A percentile compares a stretch with the other conserved stretches of the same genome.
These are phyloP conservation scores for Cheilosia vulpina DNA, from an alignment of 2,888 invertebrate species.

Conservation along the genomic window DNA sequence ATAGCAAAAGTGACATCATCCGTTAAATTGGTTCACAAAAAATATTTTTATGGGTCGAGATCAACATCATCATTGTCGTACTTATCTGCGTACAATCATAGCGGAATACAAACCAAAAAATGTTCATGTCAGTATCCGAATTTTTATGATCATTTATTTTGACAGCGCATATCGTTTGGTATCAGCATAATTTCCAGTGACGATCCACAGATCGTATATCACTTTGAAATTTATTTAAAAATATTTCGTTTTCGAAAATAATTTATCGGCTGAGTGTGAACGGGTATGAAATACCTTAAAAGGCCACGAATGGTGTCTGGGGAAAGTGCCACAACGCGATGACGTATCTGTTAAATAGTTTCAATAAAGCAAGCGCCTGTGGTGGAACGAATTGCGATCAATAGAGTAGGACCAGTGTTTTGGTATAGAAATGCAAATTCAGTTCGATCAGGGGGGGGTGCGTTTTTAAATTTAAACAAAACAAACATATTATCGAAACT, in stretches of 20 bases:
- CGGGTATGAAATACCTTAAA: not conserved
- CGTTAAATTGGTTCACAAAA: slow-evolving; percentile 65
- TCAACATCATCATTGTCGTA: slow-evolving; percentile 28
- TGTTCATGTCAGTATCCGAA: not conserved
- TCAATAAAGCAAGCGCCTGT: slow-evolving; percentile 13
- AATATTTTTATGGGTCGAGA: slow-evolving; percentile 38
- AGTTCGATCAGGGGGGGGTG: slow-evolving; percentile 3
- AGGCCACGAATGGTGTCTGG: not conserved
- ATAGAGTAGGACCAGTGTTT: slow-evolving; percentile 7
- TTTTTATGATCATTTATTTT: slow-evolving; percentile 43
- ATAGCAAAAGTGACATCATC: slow-evolving; percentile 62
- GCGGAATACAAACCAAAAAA: not conserved
- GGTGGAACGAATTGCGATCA: not conserved
- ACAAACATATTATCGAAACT: slow-evolving; percentile 44
- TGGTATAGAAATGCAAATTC: slow-evolving; percentile 40
- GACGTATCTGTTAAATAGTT: slow-evolving; percentile 15
- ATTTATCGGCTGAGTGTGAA: slow-evolving; percentile 26
- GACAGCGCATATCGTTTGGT: not conserved
- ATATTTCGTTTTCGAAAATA: slow-evolving; percentile 4
- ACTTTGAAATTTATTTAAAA: slow-evolving; percentile 1
- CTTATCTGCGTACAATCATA: not conserved
- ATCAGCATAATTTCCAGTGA: slow-evolving; percentile 20
- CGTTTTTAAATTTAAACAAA: slow-evolving; percentile 37
- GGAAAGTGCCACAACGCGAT: slow-evolving; percentile 39
- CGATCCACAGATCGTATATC: slow-evolving; percentile 21